Evolutionary conservation across 1,140 invertebrate species (phyloP).

Genomic region (roundworm (Caenorhabditis elegans)): DNA sequence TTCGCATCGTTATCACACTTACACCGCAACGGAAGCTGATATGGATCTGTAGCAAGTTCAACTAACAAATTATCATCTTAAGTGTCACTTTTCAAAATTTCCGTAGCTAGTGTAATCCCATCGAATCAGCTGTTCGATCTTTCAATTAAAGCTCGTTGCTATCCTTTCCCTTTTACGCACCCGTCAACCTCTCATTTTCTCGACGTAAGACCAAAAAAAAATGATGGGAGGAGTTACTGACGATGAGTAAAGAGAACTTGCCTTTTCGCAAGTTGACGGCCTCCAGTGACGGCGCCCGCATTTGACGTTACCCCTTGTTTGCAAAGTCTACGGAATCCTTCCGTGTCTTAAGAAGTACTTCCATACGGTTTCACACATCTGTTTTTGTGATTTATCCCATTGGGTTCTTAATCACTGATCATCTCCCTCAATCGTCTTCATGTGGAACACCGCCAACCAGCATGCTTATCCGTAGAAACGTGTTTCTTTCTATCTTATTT

Average conservation of each 20-base stretch:
- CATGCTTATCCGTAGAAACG: slow-evolving; percentile 24
- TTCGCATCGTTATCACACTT: too few species aligned
- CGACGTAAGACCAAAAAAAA: slow-evolving; percentile 12
- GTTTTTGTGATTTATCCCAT: neutral
- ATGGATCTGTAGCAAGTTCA: too few species aligned
- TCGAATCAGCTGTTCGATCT: slow-evolving; percentile 13
- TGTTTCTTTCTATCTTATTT: slow-evolving; percentile 16
- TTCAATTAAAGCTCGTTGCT: neutral
- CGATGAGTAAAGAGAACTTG: slow-evolving; percentile 21
- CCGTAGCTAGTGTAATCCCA: neutral
- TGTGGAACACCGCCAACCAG: neutral
- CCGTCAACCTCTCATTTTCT: slow-evolving; percentile 23
- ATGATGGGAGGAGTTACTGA: slow-evolving; percentile 23
- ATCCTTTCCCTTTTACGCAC: slow-evolving; percentile 24
- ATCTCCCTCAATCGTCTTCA: neutral
- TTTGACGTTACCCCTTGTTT: slow-evolving; percentile 2
- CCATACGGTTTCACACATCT: neutral
- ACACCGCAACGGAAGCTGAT: too few species aligned
- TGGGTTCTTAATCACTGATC: slow-evolving; percentile 10
- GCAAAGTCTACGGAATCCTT: slow-evolving; percentile 18
- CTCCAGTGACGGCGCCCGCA: slow-evolving; percentile 26
- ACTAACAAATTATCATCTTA: too few species aligned
- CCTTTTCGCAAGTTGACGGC: slow-evolving; percentile 32
- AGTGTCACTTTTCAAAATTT: neutral
- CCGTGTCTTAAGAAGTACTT: neutral